A percentile compares a stretch with the other conserved stretches of the same genome.
These are phyloP conservation scores for Hydrocynus forskahlii DNA, from an alignment of 2,797 vertebrate genomes.

Conservation along the genomic window DNA sequence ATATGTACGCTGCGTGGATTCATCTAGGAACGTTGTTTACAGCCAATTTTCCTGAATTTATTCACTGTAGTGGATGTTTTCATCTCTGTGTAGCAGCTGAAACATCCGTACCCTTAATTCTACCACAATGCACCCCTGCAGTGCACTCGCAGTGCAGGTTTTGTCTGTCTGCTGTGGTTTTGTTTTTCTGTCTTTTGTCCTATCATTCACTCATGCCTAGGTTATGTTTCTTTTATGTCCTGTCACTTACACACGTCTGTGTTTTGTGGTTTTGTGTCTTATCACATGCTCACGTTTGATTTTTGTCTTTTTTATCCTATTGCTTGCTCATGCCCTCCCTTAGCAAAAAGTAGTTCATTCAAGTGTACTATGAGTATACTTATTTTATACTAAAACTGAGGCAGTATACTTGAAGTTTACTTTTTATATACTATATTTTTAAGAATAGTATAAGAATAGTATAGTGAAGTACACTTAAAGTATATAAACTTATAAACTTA, in stretches of 20 bases:
- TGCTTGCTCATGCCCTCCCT: neutral
- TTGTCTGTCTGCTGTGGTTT: neutral
- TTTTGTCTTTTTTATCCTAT: neutral
- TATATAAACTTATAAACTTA: too few relatives aligned
- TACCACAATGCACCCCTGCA: neutral
- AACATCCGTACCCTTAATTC: constrained; percentile 16
- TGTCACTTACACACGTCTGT: neutral
- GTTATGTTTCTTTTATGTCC: neutral
- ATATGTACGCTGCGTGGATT: neutral
- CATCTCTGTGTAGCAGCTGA: neutral
- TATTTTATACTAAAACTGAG: too few relatives aligned
- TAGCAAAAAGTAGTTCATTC: too few relatives aligned
- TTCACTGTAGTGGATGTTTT: constrained; percentile 21
- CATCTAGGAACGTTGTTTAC: constrained; percentile 6
- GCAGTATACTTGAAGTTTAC: too few relatives aligned
- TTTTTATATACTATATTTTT: too few relatives aligned
- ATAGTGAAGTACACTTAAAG: too few relatives aligned
- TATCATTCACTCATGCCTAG: neutral
- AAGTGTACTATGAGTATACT: too few relatives aligned
- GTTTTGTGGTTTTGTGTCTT: neutral
- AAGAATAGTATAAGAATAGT: too few relatives aligned
- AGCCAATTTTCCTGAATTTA: constrained; percentile 9
- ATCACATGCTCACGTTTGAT: neutral
- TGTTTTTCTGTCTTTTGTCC: neutral
- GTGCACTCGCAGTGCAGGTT: neutral